Percentiles rank a stretch among this genome's conserved stretches.
Evolutionary conservation across 1,140 invertebrate species (phyloP).

Genomic region (Agrilus planipennis): DNA sequence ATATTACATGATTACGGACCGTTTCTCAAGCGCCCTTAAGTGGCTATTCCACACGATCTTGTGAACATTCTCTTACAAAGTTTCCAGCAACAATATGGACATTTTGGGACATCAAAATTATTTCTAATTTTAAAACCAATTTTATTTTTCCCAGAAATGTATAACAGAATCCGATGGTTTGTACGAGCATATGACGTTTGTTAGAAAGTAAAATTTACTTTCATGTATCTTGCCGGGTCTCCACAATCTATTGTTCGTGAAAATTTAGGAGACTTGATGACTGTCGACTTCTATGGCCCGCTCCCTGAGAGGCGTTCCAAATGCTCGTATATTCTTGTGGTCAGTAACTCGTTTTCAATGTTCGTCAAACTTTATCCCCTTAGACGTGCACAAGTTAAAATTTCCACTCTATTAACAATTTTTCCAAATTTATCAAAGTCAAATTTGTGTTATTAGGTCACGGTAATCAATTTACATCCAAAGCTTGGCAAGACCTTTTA

Average conservation of each 20-base stretch:
- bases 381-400: conserved; percentile 17
- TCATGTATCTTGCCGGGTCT: background rate
- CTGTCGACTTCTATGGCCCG: conserved; percentile 26
- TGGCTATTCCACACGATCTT: too few relatives aligned
- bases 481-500: conserved; percentile 15
- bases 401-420: conserved; percentile 9
- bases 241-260: conserved; percentile 11
- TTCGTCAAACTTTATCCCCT: conserved; percentile 26
- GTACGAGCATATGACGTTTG: conserved; percentile 17
- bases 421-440: conserved; percentile 12
- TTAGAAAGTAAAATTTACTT: conserved; percentile 8
- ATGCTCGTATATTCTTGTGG: conserved; percentile 21
- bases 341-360: conserved; percentile 27
- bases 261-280: conserved; percentile 21
- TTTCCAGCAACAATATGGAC: too few relatives aligned
- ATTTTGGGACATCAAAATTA: conserved; percentile 26
- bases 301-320: conserved; percentile 17
- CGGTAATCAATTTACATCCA: conserved; percentile 16
- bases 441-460: conserved; percentile 16
- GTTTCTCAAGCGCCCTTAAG: too few relatives aligned
- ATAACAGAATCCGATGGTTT: conserved; percentile 10
- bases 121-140: conserved; percentile 18
- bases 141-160: conserved; percentile 23
- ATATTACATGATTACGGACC: too few relatives aligned
- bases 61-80: too few relatives aligned